A percentile compares a stretch with the other conserved stretches of the same genome.
Evolutionary conservation across 2,888 invertebrate genomes (phyloP).

Genomic region (Philopedon plagiatum): DNA sequence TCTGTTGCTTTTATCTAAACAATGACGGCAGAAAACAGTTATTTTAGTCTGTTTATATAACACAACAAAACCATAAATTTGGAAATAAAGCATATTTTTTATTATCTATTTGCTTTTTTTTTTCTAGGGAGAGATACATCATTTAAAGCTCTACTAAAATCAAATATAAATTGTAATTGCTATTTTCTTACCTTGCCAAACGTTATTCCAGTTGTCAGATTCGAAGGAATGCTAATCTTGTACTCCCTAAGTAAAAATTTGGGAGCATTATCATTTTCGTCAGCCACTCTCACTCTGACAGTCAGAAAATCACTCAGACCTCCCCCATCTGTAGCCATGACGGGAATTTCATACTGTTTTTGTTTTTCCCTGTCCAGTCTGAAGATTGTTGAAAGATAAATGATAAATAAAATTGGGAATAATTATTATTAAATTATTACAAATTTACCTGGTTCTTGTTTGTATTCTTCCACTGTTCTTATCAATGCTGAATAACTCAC

Average conservation of each 20-base stretch:
- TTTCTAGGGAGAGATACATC: no score
- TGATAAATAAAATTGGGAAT: not conserved
- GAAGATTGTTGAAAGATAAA: constrained; percentile 4
- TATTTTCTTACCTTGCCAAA: constrained; percentile 71
- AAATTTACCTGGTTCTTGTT: constrained; percentile 66
- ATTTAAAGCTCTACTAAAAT: no score
- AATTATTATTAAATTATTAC: no score
- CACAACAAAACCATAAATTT: not conserved
- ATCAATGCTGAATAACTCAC: constrained; percentile 82
- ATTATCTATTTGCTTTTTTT: no score
- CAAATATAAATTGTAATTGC: no score
- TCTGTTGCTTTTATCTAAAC: constrained; percentile 78
- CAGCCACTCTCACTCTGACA: constrained; percentile 84
- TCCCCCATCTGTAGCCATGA: constrained; percentile 88
- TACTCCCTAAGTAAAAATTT: constrained; percentile 83
- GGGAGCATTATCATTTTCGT: constrained; percentile 89
- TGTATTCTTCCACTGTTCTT: constrained; percentile 79
- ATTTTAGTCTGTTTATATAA: not conserved
- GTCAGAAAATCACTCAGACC: constrained; percentile 82
- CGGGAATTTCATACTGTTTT: constrained; percentile 80
- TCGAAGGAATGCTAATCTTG: constrained; percentile 79
- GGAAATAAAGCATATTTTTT: no score
- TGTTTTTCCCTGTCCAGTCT: constrained; percentile 83
- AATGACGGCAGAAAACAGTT: not conserved
- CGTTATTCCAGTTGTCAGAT: constrained; percentile 72